These are phyloP conservation scores for Stenolophus ochropezus DNA, from an alignment of 2,888 invertebrate species.

Conservation along the genomic window DNA sequence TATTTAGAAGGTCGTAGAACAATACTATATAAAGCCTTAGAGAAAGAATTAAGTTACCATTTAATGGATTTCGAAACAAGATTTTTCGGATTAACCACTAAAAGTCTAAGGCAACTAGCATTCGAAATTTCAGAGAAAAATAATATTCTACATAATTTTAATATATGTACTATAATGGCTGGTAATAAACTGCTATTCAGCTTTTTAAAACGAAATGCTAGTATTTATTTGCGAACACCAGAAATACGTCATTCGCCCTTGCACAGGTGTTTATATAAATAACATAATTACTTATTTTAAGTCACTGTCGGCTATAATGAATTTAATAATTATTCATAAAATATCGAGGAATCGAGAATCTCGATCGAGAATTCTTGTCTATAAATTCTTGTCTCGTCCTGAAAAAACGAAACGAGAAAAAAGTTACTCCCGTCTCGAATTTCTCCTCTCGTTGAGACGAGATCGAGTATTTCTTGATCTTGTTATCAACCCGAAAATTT, in stretches of 20 bases:
- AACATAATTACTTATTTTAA: background rate
- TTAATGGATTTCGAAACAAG: constrained; percentile 53
- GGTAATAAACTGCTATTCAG: constrained; percentile 9
- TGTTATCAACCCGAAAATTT: no score
- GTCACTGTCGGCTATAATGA: constrained; percentile 3
- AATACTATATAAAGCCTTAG: background rate
- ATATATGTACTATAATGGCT: constrained; percentile 4
- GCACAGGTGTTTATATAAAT: constrained; percentile 28
- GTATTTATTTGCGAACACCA: constrained; percentile 3
- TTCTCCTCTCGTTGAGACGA: no score
- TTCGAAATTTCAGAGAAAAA: constrained; percentile 37
- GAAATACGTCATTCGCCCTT: background rate
- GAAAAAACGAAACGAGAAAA: no score
- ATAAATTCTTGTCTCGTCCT: no score
- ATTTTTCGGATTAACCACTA: constrained; percentile 74
- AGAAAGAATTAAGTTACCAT: constrained; percentile 54
- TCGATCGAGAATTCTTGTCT: no score
- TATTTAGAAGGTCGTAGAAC: constrained; percentile 7
- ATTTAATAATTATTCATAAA: background rate
- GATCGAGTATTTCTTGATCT: no score
- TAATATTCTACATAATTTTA: background rate
- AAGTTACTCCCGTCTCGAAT: no score
- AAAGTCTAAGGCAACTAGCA: background rate
- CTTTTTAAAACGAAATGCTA: constrained; percentile 26
- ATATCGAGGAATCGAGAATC: background rate